phyloP scores from a whole-genome alignment of 2,888 invertebrate genomes.

The Clitarchus hookeri region DNA sequence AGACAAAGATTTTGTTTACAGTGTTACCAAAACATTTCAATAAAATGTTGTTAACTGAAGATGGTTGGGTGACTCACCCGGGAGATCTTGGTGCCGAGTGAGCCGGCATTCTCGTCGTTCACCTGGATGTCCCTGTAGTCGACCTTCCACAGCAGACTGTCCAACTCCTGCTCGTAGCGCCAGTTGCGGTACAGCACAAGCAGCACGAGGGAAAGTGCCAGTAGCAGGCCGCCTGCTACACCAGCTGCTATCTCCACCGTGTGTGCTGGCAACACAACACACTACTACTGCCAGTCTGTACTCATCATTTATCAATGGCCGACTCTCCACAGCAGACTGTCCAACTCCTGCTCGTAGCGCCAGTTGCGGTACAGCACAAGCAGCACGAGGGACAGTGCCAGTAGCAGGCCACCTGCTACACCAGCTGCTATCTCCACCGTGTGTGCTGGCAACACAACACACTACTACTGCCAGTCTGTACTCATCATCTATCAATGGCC shows the following conservation, averaged over 20 bases:
- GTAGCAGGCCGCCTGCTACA: slow-evolving; percentile 74
- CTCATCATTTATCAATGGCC: too few relatives aligned
- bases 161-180: slow-evolving; percentile 92
- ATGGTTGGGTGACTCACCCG: slow-evolving; percentile 47
- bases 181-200: slow-evolving; percentile 85
- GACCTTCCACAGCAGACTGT: slow-evolving; percentile 91
- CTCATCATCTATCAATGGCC: too few relatives aligned
- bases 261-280: slow-evolving; percentile 62
- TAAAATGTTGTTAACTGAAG: too few relatives aligned
- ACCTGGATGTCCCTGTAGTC: slow-evolving; percentile 88
- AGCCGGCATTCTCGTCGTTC: slow-evolving; percentile 59
- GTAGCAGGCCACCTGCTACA: slow-evolving; percentile 74
- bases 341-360: slow-evolving; percentile 77
- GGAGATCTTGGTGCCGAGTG: slow-evolving; percentile 52
- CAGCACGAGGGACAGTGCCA: slow-evolving; percentile 72
- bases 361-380: slow-evolving; percentile 85
- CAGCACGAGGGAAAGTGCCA: slow-evolving; percentile 72
- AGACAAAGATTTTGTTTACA: too few relatives aligned
- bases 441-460: slow-evolving; percentile 62
- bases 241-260: slow-evolving; percentile 83
- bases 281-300: too few relatives aligned
- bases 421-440: slow-evolving; percentile 83
- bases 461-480: too few relatives aligned
- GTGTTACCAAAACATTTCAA: too few relatives aligned
- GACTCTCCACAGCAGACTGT: too few relatives aligned